Conservation (phyloP, 2,797 vertebrate genomes). For the Acanthurus leucopareius region DNA sequence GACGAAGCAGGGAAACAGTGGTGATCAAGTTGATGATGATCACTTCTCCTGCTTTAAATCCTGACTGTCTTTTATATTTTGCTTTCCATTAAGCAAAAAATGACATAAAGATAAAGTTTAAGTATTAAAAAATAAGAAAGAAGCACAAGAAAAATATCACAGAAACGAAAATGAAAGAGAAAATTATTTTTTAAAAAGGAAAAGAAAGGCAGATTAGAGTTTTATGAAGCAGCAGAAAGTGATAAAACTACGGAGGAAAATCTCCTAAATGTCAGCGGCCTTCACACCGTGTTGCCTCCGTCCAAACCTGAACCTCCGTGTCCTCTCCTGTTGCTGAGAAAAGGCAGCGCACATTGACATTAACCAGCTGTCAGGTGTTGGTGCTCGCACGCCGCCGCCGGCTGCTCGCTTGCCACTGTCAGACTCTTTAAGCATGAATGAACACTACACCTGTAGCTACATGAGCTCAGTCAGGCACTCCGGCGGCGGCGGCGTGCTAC, state of each 20-base stretch:
- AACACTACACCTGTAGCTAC: conserved; percentile 75
- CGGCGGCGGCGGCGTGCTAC: conserved; percentile 21
- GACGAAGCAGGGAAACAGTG: neutral
- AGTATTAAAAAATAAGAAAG: no score
- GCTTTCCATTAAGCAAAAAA: no score
- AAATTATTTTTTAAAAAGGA: no score
- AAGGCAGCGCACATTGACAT: conserved; percentile 56
- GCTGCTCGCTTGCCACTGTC: conserved; percentile 60
- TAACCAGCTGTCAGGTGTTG: conserved; percentile 71
- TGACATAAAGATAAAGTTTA: no score
- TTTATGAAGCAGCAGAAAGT: neutral
- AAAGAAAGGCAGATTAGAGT: no score
- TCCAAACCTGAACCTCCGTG: neutral
- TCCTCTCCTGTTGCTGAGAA: conserved; percentile 25
- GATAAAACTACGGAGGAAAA: neutral
- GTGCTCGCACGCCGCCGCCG: conserved; percentile 35
- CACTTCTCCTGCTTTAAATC: no score
- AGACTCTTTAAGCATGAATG: conserved; percentile 71
- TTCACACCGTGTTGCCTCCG: conserved; percentile 13
- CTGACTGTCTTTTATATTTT: no score
- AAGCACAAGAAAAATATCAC: no score
- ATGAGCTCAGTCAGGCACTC: conserved; percentile 45
- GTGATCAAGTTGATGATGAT: neutral
- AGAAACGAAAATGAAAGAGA: no score
- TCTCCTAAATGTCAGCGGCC: conserved; percentile 23